Evolutionary conservation across 2,797 vertebrate species (phyloP).

Genomic region (Anguilla marmorata): DNA sequence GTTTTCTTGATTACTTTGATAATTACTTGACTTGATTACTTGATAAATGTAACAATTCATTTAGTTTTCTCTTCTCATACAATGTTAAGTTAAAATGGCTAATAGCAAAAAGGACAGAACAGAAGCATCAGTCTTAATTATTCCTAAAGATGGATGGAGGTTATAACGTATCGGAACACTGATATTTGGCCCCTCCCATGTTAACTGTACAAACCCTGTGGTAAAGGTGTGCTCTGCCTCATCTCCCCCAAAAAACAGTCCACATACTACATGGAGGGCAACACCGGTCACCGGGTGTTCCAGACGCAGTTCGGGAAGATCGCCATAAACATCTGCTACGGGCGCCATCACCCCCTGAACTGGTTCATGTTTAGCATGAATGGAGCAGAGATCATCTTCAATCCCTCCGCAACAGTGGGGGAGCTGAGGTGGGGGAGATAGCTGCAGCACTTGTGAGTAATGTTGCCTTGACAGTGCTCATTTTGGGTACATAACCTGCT

Average conservation of each 20-base stretch:
- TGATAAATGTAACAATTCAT: neutral
- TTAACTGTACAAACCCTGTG: neutral
- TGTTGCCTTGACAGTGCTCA: neutral
- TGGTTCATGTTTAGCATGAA: slow-evolving; percentile 95
- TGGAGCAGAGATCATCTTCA: slow-evolving; percentile 96
- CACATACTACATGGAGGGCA: slow-evolving; percentile 94
- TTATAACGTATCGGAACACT: neutral
- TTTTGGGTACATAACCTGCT: neutral
- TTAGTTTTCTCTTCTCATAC: no score
- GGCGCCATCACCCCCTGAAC: slow-evolving; percentile 95
- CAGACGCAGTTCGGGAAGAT: slow-evolving; percentile 90
- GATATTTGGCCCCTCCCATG: neutral
- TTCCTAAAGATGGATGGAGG: neutral
- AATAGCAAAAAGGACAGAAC: neutral
- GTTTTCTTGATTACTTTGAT: neutral
- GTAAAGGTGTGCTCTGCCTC: neutral
- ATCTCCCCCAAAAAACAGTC: slow-evolving; percentile 69
- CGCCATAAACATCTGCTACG: slow-evolving; percentile 94
- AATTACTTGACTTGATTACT: neutral
- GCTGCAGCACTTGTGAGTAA: neutral
- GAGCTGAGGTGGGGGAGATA: slow-evolving; percentile 78
- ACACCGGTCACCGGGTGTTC: slow-evolving; percentile 89
- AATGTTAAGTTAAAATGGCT: neutral
- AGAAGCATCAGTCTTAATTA: neutral
- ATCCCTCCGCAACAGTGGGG: slow-evolving; percentile 92